Evolutionary conservation across 2,113 vertebrate species (phyloP).

Genomic region (Erpornis zantholeuca): DNA sequence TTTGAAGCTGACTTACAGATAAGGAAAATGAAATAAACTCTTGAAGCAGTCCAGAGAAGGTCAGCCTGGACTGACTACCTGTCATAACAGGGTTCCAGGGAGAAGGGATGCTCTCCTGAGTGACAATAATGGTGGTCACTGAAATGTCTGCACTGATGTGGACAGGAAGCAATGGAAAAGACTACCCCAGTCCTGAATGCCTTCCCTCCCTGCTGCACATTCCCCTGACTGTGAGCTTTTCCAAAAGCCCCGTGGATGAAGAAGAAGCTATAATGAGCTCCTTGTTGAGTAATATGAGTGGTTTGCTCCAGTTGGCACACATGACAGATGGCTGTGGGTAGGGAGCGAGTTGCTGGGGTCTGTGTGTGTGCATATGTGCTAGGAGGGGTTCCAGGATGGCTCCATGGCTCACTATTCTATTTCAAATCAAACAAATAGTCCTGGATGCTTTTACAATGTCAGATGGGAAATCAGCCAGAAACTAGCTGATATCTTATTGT

Average conservation of each 20-base stretch:
- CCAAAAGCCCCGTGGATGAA: background rate
- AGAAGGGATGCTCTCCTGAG: background rate
- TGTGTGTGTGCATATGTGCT: conserved; percentile 26
- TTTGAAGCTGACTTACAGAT: background rate
- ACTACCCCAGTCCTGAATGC: background rate
- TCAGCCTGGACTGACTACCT: background rate
- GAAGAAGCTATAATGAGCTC: conserved; percentile 32
- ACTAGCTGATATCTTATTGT: conserved; percentile 24
- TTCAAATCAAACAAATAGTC: conserved; percentile 35
- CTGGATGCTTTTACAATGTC: conserved; percentile 38
- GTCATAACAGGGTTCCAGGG: background rate
- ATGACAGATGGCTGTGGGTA: conserved; percentile 56
- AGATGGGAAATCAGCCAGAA: conserved; percentile 52
- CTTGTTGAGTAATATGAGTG: conserved; percentile 11
- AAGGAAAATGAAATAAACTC: background rate
- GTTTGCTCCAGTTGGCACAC: conserved; percentile 40
- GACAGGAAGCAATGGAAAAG: background rate
- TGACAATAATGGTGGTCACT: background rate
- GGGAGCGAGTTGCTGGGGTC: conserved; percentile 31
- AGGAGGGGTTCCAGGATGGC: conserved; percentile 44
- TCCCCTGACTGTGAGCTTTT: background rate
- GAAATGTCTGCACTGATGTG: background rate
- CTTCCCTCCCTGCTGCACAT: background rate
- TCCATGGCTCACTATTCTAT: background rate
- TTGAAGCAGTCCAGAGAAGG: background rate